Percentiles rank a stretch among this genome's conserved stretches.
Evolutionary conservation across 2,797 vertebrate genomes (phyloP).

Genomic region (Amphiprion clarkii): DNA sequence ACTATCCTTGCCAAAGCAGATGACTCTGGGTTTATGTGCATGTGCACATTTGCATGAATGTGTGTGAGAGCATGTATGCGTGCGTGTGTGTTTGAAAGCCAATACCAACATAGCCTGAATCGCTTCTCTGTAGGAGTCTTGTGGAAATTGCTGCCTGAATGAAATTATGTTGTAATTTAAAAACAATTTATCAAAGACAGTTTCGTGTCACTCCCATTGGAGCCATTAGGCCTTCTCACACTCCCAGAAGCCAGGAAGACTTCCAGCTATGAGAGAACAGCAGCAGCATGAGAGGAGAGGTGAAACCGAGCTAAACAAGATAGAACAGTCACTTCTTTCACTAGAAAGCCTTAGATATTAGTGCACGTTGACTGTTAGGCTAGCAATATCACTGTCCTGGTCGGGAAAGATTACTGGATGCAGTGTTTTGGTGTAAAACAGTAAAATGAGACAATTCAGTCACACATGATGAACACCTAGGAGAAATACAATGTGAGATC

Average conservation of each 20-base stretch:
- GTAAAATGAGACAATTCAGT: neutral
- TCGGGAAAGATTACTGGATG: conserved; percentile 2
- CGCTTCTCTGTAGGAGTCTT: conserved; percentile 77
- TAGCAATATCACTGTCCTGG: neutral
- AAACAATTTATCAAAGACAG: conserved; percentile 85
- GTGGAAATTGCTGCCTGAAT: conserved; percentile 82
- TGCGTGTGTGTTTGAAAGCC: conserved; percentile 61
- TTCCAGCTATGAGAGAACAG: conserved; percentile 52
- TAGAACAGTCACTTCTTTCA: conserved; percentile 15
- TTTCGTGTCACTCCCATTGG: conserved; percentile 84
- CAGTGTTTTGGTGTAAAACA: neutral
- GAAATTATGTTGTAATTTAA: conserved; percentile 84
- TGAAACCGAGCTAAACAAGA: conserved; percentile 20
- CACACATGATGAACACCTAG: too few relatives aligned
- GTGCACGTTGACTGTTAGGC: neutral
- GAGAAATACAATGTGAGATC: too few relatives aligned
- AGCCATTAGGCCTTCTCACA: conserved; percentile 77
- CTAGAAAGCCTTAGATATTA: conserved; percentile 24
- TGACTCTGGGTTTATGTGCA: conserved; percentile 67
- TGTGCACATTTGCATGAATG: conserved; percentile 64
- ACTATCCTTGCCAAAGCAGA: conserved; percentile 81
- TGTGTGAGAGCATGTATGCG: conserved; percentile 28
- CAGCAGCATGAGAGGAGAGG: conserved; percentile 25
- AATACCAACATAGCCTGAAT: conserved; percentile 72
- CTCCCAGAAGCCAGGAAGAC: conserved; percentile 68